These are phyloP conservation scores for Acrobeloides nanus DNA, from an alignment of 2,888 invertebrate species.

Conservation along the genomic window DNA sequence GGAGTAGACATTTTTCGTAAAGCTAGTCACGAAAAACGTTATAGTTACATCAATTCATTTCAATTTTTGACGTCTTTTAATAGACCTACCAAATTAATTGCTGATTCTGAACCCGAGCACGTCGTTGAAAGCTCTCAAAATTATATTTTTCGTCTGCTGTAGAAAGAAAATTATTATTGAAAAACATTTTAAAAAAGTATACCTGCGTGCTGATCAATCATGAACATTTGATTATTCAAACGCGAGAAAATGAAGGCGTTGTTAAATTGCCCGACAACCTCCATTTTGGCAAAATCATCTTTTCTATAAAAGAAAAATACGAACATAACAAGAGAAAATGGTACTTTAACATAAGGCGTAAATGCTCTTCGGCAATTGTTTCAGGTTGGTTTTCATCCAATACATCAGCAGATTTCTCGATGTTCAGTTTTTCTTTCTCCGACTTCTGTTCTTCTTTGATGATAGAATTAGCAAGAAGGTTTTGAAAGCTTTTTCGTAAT, in stretches of 20 bases:
- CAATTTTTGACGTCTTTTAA: too few species aligned
- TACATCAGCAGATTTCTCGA: slow-evolving; percentile 10
- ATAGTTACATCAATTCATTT: too few species aligned
- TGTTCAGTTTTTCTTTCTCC: neutral
- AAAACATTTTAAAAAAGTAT: too few species aligned
- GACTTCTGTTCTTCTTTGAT: too few species aligned
- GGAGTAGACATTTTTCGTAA: too few species aligned
- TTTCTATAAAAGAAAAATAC: slow-evolving; percentile 48
- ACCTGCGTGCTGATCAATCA: slow-evolving; percentile 95
- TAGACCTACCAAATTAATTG: slow-evolving; percentile 70
- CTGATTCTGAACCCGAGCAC: slow-evolving; percentile 75
- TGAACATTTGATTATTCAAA: slow-evolving; percentile 81
- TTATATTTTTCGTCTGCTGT: slow-evolving; percentile 88
- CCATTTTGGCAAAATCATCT: slow-evolving; percentile 38
- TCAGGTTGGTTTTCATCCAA: slow-evolving; percentile 11
- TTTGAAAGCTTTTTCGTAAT: too few species aligned
- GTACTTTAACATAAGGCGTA: slow-evolving; percentile 20
- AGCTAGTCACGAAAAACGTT: too few species aligned
- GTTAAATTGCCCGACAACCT: slow-evolving; percentile 71
- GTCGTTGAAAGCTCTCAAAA: slow-evolving; percentile 80
- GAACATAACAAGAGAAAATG: too few species aligned
- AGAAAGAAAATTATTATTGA: too few species aligned
- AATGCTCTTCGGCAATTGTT: slow-evolving; percentile 4
- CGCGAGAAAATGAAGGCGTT: slow-evolving; percentile 84
- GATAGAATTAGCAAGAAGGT: too few species aligned